Evolutionary conservation across 2,797 vertebrate genomes (phyloP).

Genomic region (Microctenopoma lineatum): DNA sequence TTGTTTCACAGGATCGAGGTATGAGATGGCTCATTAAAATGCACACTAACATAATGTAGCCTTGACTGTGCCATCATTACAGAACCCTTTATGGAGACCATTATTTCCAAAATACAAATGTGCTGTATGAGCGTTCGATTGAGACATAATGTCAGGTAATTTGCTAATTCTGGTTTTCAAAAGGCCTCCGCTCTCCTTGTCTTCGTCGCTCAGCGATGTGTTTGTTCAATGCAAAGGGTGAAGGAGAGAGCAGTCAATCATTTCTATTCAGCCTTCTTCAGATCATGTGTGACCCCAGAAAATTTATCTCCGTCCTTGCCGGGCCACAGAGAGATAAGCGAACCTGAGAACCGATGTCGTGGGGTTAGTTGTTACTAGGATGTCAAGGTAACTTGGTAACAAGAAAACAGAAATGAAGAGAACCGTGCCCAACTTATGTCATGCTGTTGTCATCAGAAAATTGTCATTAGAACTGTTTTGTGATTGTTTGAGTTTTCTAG

Average conservation of each 20-base stretch:
- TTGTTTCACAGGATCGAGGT: slow-evolving; percentile 28
- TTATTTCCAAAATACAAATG: slow-evolving; percentile 3
- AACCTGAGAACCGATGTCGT: slow-evolving; percentile 4
- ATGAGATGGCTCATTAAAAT: slow-evolving; percentile 55
- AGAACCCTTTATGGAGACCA: neutral
- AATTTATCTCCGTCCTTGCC: slow-evolving; percentile 23
- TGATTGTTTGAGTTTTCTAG: neutral
- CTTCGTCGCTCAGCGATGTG: neutral
- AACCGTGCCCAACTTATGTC: neutral
- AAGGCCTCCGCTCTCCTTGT: neutral
- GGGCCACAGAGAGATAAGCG: slow-evolving; percentile 17
- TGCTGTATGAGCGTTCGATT: neutral
- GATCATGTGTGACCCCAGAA: slow-evolving; percentile 4
- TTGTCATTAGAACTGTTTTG: neutral
- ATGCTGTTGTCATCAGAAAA: neutral
- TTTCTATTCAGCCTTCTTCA: slow-evolving; percentile 16
- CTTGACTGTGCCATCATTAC: slow-evolving; percentile 26
- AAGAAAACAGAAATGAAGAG: neutral
- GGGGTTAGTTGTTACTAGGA: slow-evolving; percentile 19
- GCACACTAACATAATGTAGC: slow-evolving; percentile 28
- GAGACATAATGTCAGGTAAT: neutral
- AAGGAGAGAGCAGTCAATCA: slow-evolving; percentile 24
- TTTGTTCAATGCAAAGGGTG: slow-evolving; percentile 18
- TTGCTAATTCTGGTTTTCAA: neutral
- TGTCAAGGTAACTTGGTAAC: slow-evolving; percentile 30